Evolutionary conservation across 1,140 invertebrate species (phyloP).

Genomic region (Nasonia longicornis): DNA sequence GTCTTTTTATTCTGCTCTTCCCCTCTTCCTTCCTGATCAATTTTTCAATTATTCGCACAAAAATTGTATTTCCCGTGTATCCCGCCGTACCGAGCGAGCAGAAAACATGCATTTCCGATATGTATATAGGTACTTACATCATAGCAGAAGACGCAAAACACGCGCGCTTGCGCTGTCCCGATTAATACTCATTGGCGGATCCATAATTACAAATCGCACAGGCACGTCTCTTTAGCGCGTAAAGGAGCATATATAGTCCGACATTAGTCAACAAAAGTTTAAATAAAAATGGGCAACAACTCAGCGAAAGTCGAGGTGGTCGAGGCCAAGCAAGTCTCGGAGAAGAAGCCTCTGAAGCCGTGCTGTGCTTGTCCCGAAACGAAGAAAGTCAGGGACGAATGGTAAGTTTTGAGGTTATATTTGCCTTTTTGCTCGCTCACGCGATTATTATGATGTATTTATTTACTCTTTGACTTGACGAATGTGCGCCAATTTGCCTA

Average conservation of each 20-base stretch:
- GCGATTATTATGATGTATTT: not conserved
- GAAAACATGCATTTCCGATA: too few relatives aligned
- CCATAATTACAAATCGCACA: not conserved
- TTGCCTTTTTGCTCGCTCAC: not conserved
- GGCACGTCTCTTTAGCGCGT: not conserved
- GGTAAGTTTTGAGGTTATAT: conserved; percentile 73
- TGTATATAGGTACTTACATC: too few relatives aligned
- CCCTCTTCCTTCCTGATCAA: too few relatives aligned
- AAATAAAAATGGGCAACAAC: conserved; percentile 57
- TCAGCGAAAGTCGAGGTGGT: conserved; percentile 57
- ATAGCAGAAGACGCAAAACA: too few relatives aligned
- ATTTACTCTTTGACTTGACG: not conserved
- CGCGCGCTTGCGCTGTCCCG: not conserved
- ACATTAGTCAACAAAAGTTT: conserved; percentile 4
- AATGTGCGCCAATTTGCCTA: not conserved
- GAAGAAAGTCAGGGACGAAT: conserved; percentile 89
- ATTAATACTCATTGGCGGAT: not conserved
- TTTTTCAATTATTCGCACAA: too few relatives aligned
- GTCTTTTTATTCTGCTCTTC: not conserved
- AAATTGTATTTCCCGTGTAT: too few relatives aligned
- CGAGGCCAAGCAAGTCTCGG: conserved; percentile 62
- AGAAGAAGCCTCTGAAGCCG: conserved; percentile 86
- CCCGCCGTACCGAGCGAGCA: too few relatives aligned
- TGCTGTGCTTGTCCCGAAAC: conserved; percentile 99
- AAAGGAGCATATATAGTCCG: not conserved